These are phyloP conservation scores for Abrostola tripartita DNA, from an alignment of 2,888 invertebrate species.

Conservation along the genomic window DNA sequence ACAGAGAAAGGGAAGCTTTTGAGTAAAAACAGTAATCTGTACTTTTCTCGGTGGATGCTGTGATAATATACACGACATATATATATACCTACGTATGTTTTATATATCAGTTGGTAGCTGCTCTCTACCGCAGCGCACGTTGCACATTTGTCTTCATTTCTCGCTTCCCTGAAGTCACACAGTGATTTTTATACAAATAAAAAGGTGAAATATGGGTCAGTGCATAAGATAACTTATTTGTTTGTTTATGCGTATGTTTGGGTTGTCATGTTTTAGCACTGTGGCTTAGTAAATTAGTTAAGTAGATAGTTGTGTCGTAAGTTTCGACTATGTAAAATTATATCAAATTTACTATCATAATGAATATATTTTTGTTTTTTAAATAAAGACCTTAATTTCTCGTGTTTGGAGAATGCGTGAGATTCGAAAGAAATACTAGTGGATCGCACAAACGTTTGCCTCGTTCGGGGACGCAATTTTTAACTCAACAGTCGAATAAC, in stretches of 20 bases:
- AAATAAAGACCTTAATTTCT: no score
- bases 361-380: no score
- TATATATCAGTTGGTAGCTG: conserved; percentile 31
- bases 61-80: neutral
- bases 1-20: conserved; percentile 21
- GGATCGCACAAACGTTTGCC: no score
- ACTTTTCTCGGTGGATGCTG: neutral
- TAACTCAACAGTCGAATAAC: no score
- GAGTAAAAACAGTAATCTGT: conserved; percentile 16
- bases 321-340: no score
- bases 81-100: conserved; percentile 2
- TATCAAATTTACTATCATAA: no score
- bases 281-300: neutral
- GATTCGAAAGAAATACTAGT: no score
- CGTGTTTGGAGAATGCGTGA: no score
- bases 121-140: conserved; percentile 28
- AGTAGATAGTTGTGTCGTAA: no score
- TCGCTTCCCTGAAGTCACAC: conserved; percentile 37
- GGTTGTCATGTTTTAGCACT: neutral
- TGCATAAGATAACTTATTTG: neutral
- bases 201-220: conserved; percentile 22
- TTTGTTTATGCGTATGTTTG: neutral
- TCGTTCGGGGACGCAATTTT: no score
- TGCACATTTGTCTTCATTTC: conserved; percentile 47
- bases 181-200: conserved; percentile 38